Evolutionary conservation across 2,113 vertebrate genomes (phyloP).

Genomic region (Tichodroma muraria): DNA sequence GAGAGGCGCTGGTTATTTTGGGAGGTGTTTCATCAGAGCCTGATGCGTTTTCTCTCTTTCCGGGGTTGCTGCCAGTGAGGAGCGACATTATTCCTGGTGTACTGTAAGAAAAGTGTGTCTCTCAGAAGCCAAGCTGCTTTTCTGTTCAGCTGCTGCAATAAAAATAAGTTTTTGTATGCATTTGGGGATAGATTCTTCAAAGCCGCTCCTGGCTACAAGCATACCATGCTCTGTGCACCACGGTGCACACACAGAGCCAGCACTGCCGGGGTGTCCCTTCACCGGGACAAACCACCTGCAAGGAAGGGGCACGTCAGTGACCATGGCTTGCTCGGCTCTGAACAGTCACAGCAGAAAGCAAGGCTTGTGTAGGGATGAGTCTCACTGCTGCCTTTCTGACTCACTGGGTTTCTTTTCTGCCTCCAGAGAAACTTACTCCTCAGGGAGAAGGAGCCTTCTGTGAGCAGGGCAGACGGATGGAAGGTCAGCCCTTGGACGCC

Average conservation of each 20-base stretch:
- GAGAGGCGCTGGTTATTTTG: neutral
- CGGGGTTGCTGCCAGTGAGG: neutral
- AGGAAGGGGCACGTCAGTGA: neutral
- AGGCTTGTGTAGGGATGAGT: neutral
- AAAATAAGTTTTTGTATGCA: neutral
- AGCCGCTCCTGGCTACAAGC: neutral
- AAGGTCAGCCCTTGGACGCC: neutral
- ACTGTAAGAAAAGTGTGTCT: neutral
- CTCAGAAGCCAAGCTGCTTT: neutral
- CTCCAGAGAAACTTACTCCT: neutral
- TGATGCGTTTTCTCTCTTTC: neutral
- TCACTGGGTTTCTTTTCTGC: neutral
- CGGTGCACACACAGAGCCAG: neutral
- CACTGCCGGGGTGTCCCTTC: neutral
- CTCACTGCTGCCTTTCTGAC: neutral
- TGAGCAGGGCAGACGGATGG: neutral
- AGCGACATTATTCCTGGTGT: neutral
- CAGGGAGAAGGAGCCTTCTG: neutral
- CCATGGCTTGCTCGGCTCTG: neutral
- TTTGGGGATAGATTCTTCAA: neutral
- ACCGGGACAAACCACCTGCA: neutral
- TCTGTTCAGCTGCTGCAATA: neutral
- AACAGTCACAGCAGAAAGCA: neutral
- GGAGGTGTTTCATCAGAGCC: conserved; percentile 10
- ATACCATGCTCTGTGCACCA: too few species aligned